Evolutionary conservation across 23 tunicate species (phyloP).

Genomic region (Ciona savignyi): DNA sequence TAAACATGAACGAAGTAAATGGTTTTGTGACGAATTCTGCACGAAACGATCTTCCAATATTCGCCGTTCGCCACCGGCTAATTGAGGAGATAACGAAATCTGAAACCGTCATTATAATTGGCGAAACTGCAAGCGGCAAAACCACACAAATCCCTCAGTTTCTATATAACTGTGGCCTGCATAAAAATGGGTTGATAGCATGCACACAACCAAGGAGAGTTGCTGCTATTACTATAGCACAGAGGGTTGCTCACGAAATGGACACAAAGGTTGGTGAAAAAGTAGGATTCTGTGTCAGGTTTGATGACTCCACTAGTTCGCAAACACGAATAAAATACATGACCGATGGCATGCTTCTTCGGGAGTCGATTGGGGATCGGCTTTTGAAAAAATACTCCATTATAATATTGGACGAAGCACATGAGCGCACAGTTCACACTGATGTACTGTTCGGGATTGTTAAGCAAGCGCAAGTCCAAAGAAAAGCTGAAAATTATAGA

Average conservation of each 20-base stretch:
- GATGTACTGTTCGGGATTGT: constrained; percentile 86
- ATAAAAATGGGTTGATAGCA: constrained; percentile 61
- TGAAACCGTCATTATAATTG: constrained; percentile 53
- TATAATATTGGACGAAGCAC: constrained; percentile 90
- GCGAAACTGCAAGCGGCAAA: constrained; percentile 96
- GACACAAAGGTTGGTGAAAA: constrained; percentile 39
- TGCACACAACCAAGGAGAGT: constrained; percentile 94
- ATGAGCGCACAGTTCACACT: constrained; percentile 88
- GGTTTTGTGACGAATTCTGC: neutral
- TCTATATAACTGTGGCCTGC: constrained; percentile 24
- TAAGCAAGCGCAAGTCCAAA: constrained; percentile 57
- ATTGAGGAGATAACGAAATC: constrained; percentile 44
- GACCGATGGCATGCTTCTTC: constrained; percentile 93
- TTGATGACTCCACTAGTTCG: constrained; percentile 71
- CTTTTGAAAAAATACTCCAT: constrained; percentile 49
- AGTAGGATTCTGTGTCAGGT: constrained; percentile 85
- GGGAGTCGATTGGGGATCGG: constrained; percentile 88
- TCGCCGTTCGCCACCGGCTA: constrained; percentile 37
- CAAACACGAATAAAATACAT: constrained; percentile 79
- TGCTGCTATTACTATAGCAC: constrained; percentile 90
- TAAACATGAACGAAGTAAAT: neutral
- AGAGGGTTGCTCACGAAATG: constrained; percentile 71
- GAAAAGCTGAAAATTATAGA: constrained; percentile 19
- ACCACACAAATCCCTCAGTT: constrained; percentile 93
- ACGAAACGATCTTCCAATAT: constrained; percentile 40